Percentiles rank a stretch among this genome's conserved stretches.
Evolutionary conservation across 2,888 invertebrate species (phyloP).

Genomic region (Callyntrura guangdongensis): DNA sequence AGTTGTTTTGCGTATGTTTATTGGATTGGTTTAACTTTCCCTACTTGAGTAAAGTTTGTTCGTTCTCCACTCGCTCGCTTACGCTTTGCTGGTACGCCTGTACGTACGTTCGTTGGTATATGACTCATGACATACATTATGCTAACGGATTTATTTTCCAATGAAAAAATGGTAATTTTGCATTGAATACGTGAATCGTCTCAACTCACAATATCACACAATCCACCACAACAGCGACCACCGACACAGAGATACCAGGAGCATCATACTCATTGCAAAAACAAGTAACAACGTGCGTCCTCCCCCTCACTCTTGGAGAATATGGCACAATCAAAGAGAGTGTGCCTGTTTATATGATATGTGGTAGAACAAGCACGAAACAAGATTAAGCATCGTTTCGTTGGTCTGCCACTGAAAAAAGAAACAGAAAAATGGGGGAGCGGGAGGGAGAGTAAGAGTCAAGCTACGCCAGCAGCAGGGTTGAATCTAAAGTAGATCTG

Average conservation of each 20-base stretch:
- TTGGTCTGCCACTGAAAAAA: conserved; percentile 31
- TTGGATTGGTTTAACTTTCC: background rate
- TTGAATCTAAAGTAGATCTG: conserved; percentile 71
- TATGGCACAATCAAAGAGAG: background rate
- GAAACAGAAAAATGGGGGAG: conserved; percentile 54
- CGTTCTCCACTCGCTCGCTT: no score
- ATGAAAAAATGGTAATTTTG: conserved; percentile 67
- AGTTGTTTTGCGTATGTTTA: background rate
- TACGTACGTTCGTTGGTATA: background rate
- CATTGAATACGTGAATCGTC: conserved; percentile 63
- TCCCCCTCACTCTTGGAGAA: conserved; percentile 14
- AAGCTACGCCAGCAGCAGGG: conserved; percentile 55
- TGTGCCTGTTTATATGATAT: conserved; percentile 25
- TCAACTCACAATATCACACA: conserved; percentile 17
- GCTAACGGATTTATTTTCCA: background rate
- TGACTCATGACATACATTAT: background rate
- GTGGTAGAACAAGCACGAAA: conserved; percentile 68
- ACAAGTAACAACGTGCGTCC: background rate
- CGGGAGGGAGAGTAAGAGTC: no score
- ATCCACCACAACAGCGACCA: background rate
- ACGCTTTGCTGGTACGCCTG: background rate
- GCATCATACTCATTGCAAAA: conserved; percentile 30
- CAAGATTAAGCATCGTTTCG: conserved; percentile 72
- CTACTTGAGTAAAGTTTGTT: no score
- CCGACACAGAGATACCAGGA: conserved; percentile 5